These are phyloP conservation scores for Tinamus major DNA, from an alignment of 2,797 vertebrate species.

Conservation along the genomic window DNA sequence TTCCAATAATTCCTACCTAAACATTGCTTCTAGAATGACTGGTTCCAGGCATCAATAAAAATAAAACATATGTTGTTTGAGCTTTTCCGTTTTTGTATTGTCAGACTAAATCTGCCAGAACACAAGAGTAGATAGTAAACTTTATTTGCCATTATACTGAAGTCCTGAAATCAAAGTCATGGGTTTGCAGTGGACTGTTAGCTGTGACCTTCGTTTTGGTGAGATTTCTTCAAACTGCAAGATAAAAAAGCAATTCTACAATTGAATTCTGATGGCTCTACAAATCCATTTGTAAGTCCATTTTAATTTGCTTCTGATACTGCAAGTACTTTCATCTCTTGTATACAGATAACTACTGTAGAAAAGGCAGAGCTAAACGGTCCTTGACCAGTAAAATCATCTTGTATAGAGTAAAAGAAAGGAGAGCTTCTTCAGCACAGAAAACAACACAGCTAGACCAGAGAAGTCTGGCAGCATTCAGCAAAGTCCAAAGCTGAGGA, in stretches of 20 bases:
- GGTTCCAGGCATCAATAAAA: not conserved
- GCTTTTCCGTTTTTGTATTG: not conserved
- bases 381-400: not conserved
- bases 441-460: not conserved
- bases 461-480: not conserved
- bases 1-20: not conserved
- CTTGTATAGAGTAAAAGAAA: not conserved
- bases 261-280: not conserved
- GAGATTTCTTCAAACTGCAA: not conserved
- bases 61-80: not conserved
- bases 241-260: not conserved
- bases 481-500: not conserved
- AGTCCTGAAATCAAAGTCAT: not conserved
- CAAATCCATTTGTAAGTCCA: not conserved
- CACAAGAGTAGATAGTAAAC: too few relatives aligned
- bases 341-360: not conserved
- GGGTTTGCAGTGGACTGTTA: not conserved
- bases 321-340: not conserved
- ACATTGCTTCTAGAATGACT: not conserved
- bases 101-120: not conserved
- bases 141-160: not conserved
- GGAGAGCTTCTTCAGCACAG: not conserved
- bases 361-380: not conserved
- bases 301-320: not conserved
- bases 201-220: not conserved